Percentiles rank a stretch among this genome's conserved stretches.
Evolutionary conservation across 2,797 vertebrate genomes (phyloP).

Genomic region (Eptatretus atami): DNA sequence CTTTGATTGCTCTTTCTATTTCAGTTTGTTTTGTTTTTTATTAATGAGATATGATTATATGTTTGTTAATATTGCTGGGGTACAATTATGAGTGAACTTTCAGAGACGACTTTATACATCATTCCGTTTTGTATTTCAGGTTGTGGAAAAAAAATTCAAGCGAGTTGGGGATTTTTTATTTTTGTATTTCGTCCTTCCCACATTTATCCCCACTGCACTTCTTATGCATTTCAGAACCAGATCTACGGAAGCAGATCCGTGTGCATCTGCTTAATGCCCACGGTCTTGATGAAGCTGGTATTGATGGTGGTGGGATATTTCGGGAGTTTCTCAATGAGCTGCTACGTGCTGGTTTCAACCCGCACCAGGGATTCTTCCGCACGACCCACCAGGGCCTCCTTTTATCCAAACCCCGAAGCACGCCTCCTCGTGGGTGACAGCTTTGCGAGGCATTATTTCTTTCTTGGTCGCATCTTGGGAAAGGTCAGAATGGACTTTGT

Average conservation of each 20-base stretch:
- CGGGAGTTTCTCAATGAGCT: slow-evolving; percentile 87
- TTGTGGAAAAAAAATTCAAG: no score
- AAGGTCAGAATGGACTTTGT: slow-evolving; percentile 26
- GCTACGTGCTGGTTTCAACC: slow-evolving; percentile 82
- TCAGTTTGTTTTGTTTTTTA: no score
- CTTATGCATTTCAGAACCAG: slow-evolving; percentile 29
- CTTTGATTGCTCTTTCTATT: no score
- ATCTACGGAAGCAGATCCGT: slow-evolving; percentile 66
- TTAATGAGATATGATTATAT: no score
- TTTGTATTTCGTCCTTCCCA: neutral
- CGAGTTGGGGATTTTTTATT: no score
- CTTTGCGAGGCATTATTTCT: slow-evolving; percentile 81
- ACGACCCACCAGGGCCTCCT: slow-evolving; percentile 83
- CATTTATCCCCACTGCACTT: neutral
- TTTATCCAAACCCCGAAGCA: slow-evolving; percentile 56
- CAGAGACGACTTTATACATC: no score
- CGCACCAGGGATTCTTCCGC: slow-evolving; percentile 94
- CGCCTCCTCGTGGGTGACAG: slow-evolving; percentile 69
- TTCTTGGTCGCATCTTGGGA: slow-evolving; percentile 73
- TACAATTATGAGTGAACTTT: no score
- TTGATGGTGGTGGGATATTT: slow-evolving; percentile 85
- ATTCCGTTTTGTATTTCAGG: no score
- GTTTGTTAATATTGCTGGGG: no score
- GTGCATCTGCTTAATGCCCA: slow-evolving; percentile 90
- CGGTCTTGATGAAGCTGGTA: slow-evolving; percentile 76